Evolutionary conservation across 2,113 vertebrate species (phyloP).

Genomic region (Melanocharis versteri): DNA sequence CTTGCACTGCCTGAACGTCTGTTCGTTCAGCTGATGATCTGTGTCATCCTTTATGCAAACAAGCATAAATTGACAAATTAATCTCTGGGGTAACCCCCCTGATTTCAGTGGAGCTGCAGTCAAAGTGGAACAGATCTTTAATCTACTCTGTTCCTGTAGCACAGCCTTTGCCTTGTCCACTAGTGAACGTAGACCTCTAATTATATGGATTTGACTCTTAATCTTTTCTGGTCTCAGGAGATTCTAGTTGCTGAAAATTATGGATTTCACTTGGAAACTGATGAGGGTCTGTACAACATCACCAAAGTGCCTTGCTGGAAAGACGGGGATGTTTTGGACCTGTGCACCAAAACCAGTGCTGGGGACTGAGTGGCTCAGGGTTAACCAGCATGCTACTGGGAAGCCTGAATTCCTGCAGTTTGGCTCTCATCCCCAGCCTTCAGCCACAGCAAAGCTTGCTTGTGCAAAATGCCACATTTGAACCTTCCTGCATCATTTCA

Average conservation of each 20-base stretch:
- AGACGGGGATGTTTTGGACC: background rate
- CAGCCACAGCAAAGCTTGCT: background rate
- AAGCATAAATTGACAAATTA: slow-evolving; percentile 56
- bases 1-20: slow-evolving; percentile 36
- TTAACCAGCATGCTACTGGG: background rate
- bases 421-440: background rate
- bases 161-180: slow-evolving; percentile 34
- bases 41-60: slow-evolving; percentile 60
- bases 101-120: slow-evolving; percentile 15
- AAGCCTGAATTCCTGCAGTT: background rate
- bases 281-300: slow-evolving; percentile 14
- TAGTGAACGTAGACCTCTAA: slow-evolving; percentile 23
- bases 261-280: slow-evolving; percentile 28
- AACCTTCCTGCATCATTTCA: background rate
- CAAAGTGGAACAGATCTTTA: slow-evolving; percentile 12
- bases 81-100: slow-evolving; percentile 20
- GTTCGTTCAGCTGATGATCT: slow-evolving; percentile 14
- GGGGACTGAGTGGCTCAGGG: background rate
- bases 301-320: background rate
- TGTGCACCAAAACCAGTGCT: background rate
- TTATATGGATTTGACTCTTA: slow-evolving; percentile 52
- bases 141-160: slow-evolving; percentile 1
- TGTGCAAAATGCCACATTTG: background rate
- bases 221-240: background rate
- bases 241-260: slow-evolving; percentile 47